Percentiles rank a stretch among this genome's conserved stretches.
Conservation (phyloP, 2,113 vertebrate genomes). For the Panthera leo region DNA sequence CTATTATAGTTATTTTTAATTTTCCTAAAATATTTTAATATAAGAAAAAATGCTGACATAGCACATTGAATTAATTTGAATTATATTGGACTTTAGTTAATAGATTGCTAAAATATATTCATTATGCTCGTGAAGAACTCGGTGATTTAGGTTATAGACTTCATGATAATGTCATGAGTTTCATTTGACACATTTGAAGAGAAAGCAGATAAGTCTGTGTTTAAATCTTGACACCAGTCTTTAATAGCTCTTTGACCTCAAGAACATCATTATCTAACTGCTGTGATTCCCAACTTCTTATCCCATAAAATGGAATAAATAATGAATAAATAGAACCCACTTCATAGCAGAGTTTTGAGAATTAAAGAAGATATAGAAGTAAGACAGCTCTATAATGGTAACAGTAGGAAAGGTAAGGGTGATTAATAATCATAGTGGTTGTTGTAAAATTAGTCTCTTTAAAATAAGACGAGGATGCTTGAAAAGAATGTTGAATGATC, state of each 20-base stretch:
- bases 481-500: not conserved
- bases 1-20: not conserved
- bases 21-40: constrained; percentile 33
- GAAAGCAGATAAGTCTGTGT: not conserved
- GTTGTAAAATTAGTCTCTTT: not conserved
- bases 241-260: not conserved
- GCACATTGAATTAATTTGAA: not conserved
- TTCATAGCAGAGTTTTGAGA: not conserved
- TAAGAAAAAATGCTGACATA: constrained; percentile 5
- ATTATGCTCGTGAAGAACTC: not conserved
- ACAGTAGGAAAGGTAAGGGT: not conserved
- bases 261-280: not conserved
- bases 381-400: not conserved
- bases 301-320: not conserved
- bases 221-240: not conserved
- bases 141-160: not conserved
- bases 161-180: not conserved
- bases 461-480: not conserved
- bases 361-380: constrained; percentile 12
- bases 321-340: not conserved
- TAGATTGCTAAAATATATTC: not conserved
- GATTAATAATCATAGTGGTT: not conserved
- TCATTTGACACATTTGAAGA: not conserved
- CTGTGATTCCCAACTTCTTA: not conserved
- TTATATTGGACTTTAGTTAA: not conserved